Conservation (phyloP, 2,888 invertebrate species). For the Drosophila vallismaia region DNA sequence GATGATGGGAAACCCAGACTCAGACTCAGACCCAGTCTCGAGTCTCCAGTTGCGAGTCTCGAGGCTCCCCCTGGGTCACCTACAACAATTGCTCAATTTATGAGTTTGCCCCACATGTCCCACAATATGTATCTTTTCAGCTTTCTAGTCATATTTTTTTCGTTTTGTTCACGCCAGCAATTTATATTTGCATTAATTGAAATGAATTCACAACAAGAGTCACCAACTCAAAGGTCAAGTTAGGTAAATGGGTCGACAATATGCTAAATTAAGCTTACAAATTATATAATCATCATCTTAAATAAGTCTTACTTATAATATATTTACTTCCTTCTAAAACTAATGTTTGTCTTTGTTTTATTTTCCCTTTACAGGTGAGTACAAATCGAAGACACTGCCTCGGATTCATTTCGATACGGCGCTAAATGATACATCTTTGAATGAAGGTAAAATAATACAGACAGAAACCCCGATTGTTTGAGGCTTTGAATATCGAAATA, state of each 20-base stretch:
- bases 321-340: slow-evolving; percentile 5
- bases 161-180: slow-evolving; percentile 11
- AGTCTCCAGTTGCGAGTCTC: not conserved
- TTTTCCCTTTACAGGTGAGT: slow-evolving; percentile 82
- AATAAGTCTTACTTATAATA: no score
- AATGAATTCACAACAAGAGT: slow-evolving; percentile 68
- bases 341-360: slow-evolving; percentile 35
- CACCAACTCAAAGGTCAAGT: slow-evolving; percentile 59
- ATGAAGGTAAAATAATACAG: slow-evolving; percentile 81
- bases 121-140: not conserved
- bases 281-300: not conserved
- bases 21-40: not conserved
- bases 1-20: slow-evolving; percentile 17
- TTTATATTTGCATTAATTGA: slow-evolving; percentile 73
- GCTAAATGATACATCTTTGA: slow-evolving; percentile 81
- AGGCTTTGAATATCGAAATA: not conserved
- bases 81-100: slow-evolving; percentile 46
- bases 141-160: not conserved
- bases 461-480: slow-evolving; percentile 5
- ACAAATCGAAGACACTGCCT: slow-evolving; percentile 84
- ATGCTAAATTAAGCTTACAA: not conserved
- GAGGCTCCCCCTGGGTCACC: slow-evolving; percentile 25
- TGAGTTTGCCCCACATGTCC: slow-evolving; percentile 21
- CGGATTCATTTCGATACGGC: slow-evolving; percentile 84
- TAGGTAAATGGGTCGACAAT: slow-evolving; percentile 65